phyloP scores from a whole-genome alignment of 2,888 invertebrate species.

The Drosophila vallismaia region DNA sequence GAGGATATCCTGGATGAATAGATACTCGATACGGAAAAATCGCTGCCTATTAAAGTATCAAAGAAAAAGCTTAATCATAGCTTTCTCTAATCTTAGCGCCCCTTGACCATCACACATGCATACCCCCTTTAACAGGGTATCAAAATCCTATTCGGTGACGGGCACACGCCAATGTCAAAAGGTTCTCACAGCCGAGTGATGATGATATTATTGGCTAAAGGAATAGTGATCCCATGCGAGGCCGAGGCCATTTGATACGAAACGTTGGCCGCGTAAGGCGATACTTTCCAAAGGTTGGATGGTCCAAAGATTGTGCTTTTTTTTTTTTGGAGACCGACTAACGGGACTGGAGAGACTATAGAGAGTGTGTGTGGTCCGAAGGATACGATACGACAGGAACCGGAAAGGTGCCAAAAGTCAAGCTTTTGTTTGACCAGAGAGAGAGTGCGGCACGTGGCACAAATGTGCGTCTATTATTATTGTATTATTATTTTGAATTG shows the following conservation, averaged over 20 bases:
- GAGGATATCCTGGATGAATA: constrained; percentile 3
- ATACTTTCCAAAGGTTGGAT: constrained; percentile 6
- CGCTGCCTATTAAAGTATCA: no score
- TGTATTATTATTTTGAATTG: constrained; percentile 4
- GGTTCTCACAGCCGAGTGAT: constrained; percentile 58
- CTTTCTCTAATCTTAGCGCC: no score
- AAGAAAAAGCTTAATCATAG: no score
- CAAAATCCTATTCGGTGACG: constrained; percentile 6
- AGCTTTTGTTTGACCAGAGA: constrained; percentile 64
- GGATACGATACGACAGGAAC: neutral
- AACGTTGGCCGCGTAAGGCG: constrained; percentile 7
- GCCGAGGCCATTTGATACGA: constrained; percentile 21
- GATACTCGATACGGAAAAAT: neutral
- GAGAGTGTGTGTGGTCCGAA: constrained; percentile 42
- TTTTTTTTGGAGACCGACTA: constrained; percentile 43
- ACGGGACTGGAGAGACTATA: constrained; percentile 54
- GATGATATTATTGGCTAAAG: constrained; percentile 14
- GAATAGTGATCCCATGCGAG: constrained; percentile 25
- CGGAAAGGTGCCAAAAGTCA: constrained; percentile 57
- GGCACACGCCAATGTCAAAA: constrained; percentile 76
- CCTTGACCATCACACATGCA: neutral
- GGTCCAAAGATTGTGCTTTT: constrained; percentile 1
- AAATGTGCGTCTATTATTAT: constrained; percentile 1
- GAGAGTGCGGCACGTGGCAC: constrained; percentile 57
- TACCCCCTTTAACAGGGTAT: constrained; percentile 13